These are phyloP conservation scores for Drosophila prostipennis DNA, from an alignment of 2,888 invertebrate species.

Conservation along the genomic window DNA sequence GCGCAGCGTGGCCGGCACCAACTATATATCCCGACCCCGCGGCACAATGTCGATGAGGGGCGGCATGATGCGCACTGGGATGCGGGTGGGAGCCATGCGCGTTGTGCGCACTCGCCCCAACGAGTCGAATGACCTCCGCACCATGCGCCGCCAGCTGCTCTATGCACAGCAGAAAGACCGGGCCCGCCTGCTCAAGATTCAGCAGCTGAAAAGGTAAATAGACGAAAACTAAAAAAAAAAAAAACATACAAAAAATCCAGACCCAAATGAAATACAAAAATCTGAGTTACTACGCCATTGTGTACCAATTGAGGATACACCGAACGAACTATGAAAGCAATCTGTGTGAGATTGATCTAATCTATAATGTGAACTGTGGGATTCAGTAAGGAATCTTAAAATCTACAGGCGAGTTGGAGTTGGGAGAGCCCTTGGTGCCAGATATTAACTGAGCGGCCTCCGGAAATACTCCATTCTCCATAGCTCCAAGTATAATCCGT, in stretches of 20 bases:
- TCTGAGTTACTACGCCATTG: slow-evolving; percentile 12
- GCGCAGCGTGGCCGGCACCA: slow-evolving; percentile 80
- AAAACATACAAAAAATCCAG: slow-evolving; percentile 46
- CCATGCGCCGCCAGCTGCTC: slow-evolving; percentile 83
- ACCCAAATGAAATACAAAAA: slow-evolving; percentile 40
- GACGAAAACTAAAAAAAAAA: no score
- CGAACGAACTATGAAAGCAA: slow-evolving; percentile 23
- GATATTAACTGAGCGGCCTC: slow-evolving; percentile 25
- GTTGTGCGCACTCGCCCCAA: slow-evolving; percentile 74
- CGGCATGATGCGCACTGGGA: slow-evolving; percentile 73
- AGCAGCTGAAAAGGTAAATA: slow-evolving; percentile 84
- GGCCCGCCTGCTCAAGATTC: slow-evolving; percentile 83
- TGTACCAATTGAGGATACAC: slow-evolving; percentile 21
- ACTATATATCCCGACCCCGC: slow-evolving; percentile 80
- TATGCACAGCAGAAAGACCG: slow-evolving; percentile 83
- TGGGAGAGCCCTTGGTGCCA: slow-evolving; percentile 20
- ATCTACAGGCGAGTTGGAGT: slow-evolving; percentile 13
- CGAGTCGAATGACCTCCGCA: slow-evolving; percentile 82
- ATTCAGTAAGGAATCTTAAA: slow-evolving; percentile 20
- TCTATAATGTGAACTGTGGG: slow-evolving; percentile 13
- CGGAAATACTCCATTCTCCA: slow-evolving; percentile 15
- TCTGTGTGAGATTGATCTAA: slow-evolving; percentile 2
- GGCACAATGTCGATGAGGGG: slow-evolving; percentile 80
- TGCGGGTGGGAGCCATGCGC: slow-evolving; percentile 79
- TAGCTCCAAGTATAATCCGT: slow-evolving; percentile 9